A percentile compares a stretch with the other conserved stretches of the same genome.
Evolutionary conservation across 2,888 invertebrate species (phyloP).

Genomic region (Norana najaformis): DNA sequence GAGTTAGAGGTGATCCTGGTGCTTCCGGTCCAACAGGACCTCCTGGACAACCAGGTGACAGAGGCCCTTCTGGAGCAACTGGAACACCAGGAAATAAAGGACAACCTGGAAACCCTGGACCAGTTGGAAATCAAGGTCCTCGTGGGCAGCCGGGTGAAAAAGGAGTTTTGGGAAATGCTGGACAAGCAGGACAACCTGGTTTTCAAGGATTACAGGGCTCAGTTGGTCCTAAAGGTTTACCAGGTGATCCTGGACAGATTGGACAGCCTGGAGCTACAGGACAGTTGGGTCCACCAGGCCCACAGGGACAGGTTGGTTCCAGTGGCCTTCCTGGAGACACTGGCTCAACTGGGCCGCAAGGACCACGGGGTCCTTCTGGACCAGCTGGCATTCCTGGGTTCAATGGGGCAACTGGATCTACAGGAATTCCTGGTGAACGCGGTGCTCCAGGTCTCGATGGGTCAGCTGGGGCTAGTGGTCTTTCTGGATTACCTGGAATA

Average conservation of each 20-base stretch:
- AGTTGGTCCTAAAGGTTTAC: slow-evolving; percentile 27
- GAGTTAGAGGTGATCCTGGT: slow-evolving; percentile 35
- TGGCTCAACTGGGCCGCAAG: slow-evolving; percentile 40
- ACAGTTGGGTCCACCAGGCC: slow-evolving; percentile 30
- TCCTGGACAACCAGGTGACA: slow-evolving; percentile 46
- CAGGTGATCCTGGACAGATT: slow-evolving; percentile 23
- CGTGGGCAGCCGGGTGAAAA: slow-evolving; percentile 18
- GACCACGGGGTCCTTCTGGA: slow-evolving; percentile 37
- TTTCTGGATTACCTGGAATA: slow-evolving; percentile 25
- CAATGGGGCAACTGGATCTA: slow-evolving; percentile 31
- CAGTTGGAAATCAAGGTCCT: slow-evolving; percentile 27
- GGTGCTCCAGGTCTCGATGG: slow-evolving; percentile 31
- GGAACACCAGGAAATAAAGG: slow-evolving; percentile 30
- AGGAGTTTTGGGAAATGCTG: slow-evolving; percentile 32
- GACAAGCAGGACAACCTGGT: slow-evolving; percentile 33
- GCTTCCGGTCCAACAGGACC: slow-evolving; percentile 40
- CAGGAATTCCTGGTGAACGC: slow-evolving; percentile 32
- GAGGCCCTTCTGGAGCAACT: slow-evolving; percentile 28
- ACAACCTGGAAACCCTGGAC: not conserved
- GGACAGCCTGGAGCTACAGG: slow-evolving; percentile 31
- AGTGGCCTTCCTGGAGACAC: slow-evolving; percentile 24
- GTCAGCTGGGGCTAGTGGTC: slow-evolving; percentile 28
- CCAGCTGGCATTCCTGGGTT: slow-evolving; percentile 32
- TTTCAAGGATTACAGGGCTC: slow-evolving; percentile 30
- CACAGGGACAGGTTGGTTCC: slow-evolving; percentile 24